Percentiles rank a stretch among this genome's conserved stretches.
Evolutionary conservation across 2,888 invertebrate genomes (phyloP).

Genomic region (Callimorpha dominula): DNA sequence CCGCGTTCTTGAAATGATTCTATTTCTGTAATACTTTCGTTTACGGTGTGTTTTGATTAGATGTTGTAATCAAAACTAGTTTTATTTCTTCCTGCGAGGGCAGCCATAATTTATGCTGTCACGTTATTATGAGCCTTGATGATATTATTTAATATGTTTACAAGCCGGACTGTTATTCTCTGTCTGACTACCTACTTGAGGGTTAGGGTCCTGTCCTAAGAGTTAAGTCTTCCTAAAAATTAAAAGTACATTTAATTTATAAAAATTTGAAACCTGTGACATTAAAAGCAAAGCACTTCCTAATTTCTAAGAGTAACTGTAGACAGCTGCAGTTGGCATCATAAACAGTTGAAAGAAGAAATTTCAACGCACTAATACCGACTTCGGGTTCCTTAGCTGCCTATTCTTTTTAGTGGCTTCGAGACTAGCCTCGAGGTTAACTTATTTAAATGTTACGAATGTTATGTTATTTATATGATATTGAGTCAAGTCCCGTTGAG

Average conservation of each 20-base stretch:
- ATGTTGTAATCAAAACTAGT: constrained; percentile 57
- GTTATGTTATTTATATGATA: not conserved
- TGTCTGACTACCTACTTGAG: not conserved
- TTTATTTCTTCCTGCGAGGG: constrained; percentile 65
- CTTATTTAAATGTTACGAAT: not conserved
- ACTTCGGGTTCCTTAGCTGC: too few relatives aligned
- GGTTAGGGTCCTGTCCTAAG: not conserved
- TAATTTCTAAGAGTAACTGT: too few relatives aligned
- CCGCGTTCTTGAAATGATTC: constrained; percentile 76
- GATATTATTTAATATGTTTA: not conserved
- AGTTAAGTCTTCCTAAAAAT: not conserved
- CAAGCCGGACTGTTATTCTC: not conserved
- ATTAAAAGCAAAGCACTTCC: too few relatives aligned
- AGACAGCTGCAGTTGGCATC: too few relatives aligned
- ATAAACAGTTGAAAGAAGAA: too few relatives aligned
- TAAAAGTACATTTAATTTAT: too few relatives aligned
- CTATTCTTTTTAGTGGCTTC: too few relatives aligned
- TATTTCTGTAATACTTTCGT: constrained; percentile 72
- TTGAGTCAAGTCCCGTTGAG: not conserved
- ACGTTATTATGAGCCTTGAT: constrained; percentile 35
- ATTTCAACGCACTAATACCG: too few relatives aligned
- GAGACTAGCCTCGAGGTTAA: not conserved
- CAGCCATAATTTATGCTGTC: constrained; percentile 41
- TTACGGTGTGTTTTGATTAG: constrained; percentile 64
- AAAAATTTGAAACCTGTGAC: too few relatives aligned